Conservation (phyloP, 1,140 invertebrate genomes). For the Meloidogyne exigua region DNA sequence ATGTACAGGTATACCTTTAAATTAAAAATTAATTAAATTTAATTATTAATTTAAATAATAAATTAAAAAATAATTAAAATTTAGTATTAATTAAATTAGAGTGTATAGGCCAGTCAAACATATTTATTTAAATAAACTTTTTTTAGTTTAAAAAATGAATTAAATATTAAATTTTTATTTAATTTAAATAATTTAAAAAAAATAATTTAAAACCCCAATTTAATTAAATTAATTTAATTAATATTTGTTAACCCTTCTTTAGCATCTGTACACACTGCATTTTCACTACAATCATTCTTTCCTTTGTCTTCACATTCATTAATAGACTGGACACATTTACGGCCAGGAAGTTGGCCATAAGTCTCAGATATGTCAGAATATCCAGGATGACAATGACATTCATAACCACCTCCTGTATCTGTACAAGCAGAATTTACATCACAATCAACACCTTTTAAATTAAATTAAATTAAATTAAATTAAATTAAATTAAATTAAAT, state of each 20-base stretch:
- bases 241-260: conserved; percentile 59
- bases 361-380: conserved; percentile 61
- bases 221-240: too few relatives aligned
- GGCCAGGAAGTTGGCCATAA: conserved; percentile 55
- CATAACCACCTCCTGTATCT: conserved; percentile 54
- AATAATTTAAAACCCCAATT: too few relatives aligned
- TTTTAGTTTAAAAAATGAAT: too few relatives aligned
- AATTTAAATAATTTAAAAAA: too few relatives aligned
- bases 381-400: conserved; percentile 58
- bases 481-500: not conserved
- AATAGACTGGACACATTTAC: conserved; percentile 70
- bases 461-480: not conserved
- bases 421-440: conserved; percentile 59
- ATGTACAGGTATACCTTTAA: conserved; percentile 49
- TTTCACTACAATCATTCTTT: conserved; percentile 83
- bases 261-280: conserved; percentile 80
- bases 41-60: too few relatives aligned
- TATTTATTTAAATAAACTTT: too few relatives aligned
- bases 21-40: not conserved
- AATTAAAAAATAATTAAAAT: too few relatives aligned
- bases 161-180: too few relatives aligned
- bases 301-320: conserved; percentile 82
- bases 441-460: conserved; percentile 52
- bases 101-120: too few relatives aligned
- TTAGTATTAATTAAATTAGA: too few relatives aligned